A percentile compares a stretch with the other conserved stretches of the same genome.
phyloP scores from a whole-genome alignment of 2,888 invertebrate genomes.

The Spisula solida region DNA sequence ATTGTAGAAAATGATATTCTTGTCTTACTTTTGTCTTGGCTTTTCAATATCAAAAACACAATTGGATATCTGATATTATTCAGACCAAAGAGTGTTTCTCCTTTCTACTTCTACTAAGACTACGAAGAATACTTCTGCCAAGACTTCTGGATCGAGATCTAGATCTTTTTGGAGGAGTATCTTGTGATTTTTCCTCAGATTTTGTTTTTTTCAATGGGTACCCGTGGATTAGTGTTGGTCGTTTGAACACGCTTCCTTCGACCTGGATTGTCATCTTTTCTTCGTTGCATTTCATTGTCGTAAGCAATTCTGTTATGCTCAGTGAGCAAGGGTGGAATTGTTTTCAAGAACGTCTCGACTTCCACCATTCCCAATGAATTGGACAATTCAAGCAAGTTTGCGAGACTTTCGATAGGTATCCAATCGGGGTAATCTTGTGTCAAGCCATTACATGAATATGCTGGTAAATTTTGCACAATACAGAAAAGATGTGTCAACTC shows the following conservation, averaged over 20 bases:
- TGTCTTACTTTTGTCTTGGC: too few species aligned
- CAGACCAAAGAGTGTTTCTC: not conserved
- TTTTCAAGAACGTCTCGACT: not conserved
- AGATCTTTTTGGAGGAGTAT: not conserved
- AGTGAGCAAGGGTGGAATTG: slow-evolving; percentile 6
- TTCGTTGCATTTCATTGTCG: slow-evolving; percentile 19
- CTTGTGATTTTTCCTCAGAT: not conserved
- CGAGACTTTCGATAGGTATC: slow-evolving; percentile 23
- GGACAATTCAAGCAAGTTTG: slow-evolving; percentile 15
- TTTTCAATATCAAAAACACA: too few species aligned
- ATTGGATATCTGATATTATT: too few species aligned
- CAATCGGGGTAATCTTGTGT: slow-evolving; percentile 21
- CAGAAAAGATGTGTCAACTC: slow-evolving; percentile 25
- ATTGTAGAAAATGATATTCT: too few species aligned
- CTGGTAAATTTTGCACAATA: slow-evolving; percentile 7
- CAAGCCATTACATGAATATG: slow-evolving; percentile 2
- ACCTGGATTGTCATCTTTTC: not conserved
- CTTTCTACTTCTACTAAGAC: slow-evolving; percentile 33
- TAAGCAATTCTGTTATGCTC: slow-evolving; percentile 31
- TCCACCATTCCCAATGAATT: slow-evolving; percentile 13
- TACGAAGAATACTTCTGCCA: not conserved
- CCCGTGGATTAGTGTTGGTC: not conserved
- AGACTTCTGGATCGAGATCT: slow-evolving; percentile 18
- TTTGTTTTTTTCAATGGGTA: not conserved
- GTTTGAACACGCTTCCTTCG: not conserved